phyloP scores from a whole-genome alignment of 2,888 invertebrate species.

The Tinea semifulvella region DNA sequence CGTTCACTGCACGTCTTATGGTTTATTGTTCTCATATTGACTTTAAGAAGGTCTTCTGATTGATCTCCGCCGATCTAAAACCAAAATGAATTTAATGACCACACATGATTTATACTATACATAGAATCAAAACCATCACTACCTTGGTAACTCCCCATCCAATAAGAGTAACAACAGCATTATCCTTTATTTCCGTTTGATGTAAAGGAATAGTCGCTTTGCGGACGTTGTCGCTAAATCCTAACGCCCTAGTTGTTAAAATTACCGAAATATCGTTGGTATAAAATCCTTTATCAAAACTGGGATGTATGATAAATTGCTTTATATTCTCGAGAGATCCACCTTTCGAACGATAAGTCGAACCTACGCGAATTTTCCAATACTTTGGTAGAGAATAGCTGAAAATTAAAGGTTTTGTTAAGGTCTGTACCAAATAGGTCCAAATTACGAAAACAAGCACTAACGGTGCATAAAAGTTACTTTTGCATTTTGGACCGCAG shows the following conservation, averaged over 20 bases:
- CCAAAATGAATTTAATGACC: too few species aligned
- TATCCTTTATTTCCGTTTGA: slow-evolving; percentile 35
- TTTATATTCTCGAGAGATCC: slow-evolving; percentile 42
- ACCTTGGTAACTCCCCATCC: slow-evolving; percentile 56
- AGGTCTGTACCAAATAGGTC: too few species aligned
- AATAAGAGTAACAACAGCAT: slow-evolving; percentile 37
- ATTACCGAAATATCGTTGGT: slow-evolving; percentile 47
- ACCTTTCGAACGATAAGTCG: slow-evolving; percentile 42
- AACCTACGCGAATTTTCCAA: slow-evolving; percentile 52
- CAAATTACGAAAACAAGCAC: too few species aligned
- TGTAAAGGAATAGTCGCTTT: slow-evolving; percentile 47
- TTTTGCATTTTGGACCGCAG: too few species aligned
- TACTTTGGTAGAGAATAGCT: slow-evolving; percentile 43
- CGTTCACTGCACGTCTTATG: slow-evolving; percentile 36
- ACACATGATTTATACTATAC: too few species aligned
- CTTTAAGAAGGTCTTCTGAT: slow-evolving; percentile 46
- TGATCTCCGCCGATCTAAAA: slow-evolving; percentile 41
- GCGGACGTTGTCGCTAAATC: slow-evolving; percentile 34
- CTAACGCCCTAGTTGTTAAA: slow-evolving; percentile 34
- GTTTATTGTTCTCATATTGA: slow-evolving; percentile 37
- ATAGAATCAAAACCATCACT: too few species aligned
- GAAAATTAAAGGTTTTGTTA: too few species aligned
- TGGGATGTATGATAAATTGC: slow-evolving; percentile 37
- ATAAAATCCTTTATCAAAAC: slow-evolving; percentile 43
- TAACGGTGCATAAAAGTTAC: too few species aligned